phyloP scores from a whole-genome alignment of 2,113 vertebrate genomes.

The Scartelaos histophorus region DNA sequence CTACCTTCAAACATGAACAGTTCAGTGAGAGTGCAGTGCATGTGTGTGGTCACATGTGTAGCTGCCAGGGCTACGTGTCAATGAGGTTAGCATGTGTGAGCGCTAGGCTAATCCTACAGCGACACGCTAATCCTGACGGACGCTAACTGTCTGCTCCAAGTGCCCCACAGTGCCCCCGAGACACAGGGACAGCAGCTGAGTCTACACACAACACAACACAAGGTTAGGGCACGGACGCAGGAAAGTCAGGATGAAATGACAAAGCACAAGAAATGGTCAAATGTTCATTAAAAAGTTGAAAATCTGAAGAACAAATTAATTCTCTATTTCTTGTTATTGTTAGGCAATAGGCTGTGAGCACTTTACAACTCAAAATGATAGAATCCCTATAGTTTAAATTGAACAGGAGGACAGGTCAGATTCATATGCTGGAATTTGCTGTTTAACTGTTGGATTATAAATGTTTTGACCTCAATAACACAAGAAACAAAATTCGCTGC shows the following conservation, averaged over 20 bases:
- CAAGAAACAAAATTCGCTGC: too few relatives aligned
- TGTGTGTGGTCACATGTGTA: constrained; percentile 3
- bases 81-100: not conserved
- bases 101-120: constrained; percentile 27
- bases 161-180: not conserved
- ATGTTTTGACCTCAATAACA: too few relatives aligned
- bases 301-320: too few relatives aligned
- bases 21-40: not conserved
- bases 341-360: too few relatives aligned
- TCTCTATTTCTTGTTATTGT: too few relatives aligned
- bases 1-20: not conserved
- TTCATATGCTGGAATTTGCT: too few relatives aligned
- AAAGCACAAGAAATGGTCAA: not conserved
- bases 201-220: constrained; percentile 19
- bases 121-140: constrained; percentile 57
- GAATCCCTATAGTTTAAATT: too few relatives aligned
- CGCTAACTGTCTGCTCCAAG: constrained; percentile 36
- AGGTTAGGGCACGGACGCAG: not conserved
- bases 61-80: constrained; percentile 4
- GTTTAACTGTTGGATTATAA: too few relatives aligned
- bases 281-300: too few relatives aligned
- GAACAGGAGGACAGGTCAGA: too few relatives aligned
- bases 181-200: constrained; percentile 39
- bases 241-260: not conserved
- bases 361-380: too few relatives aligned